Percentiles rank a stretch among this genome's conserved stretches.
These are phyloP conservation scores for Trichogramma evanescens DNA, from an alignment of 2,888 invertebrate species.

Conservation along the genomic window DNA sequence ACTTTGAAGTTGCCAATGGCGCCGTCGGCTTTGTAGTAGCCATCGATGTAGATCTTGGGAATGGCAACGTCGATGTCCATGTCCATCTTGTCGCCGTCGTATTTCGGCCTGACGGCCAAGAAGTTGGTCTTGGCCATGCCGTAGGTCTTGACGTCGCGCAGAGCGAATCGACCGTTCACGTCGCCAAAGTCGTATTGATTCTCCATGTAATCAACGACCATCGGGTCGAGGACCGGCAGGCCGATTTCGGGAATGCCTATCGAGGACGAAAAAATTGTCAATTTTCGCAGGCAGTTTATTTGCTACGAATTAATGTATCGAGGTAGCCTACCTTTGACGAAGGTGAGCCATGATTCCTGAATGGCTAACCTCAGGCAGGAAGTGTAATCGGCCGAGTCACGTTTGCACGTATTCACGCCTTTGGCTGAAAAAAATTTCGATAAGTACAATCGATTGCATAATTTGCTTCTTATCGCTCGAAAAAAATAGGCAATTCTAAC, in stretches of 20 bases:
- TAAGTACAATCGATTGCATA: background rate
- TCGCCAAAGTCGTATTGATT: conserved; percentile 42
- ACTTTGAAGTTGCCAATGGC: conserved; percentile 56
- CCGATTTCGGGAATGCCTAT: conserved; percentile 52
- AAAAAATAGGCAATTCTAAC: background rate
- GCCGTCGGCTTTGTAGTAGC: conserved; percentile 59
- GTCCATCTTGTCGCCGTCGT: conserved; percentile 53
- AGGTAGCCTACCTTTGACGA: conserved; percentile 32
- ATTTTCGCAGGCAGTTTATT: too few relatives aligned
- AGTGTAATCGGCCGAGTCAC: conserved; percentile 34
- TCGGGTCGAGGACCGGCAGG: conserved; percentile 53
- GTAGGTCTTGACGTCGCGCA: conserved; percentile 52
- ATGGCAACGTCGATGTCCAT: conserved; percentile 55
- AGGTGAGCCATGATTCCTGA: conserved; percentile 41
- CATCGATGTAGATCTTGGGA: conserved; percentile 53
- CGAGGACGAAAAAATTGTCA: background rate
- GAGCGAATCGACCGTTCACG: conserved; percentile 49
- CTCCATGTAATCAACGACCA: conserved; percentile 46
- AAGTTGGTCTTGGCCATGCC: conserved; percentile 54
- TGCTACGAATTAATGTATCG: background rate
- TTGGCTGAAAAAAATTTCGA: conserved; percentile 24
- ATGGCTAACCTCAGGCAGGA: conserved; percentile 42
- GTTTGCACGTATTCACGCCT: conserved; percentile 37
- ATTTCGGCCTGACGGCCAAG: conserved; percentile 52
- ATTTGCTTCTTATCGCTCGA: background rate